These are phyloP conservation scores for Limenitis camilla DNA, from an alignment of 2,888 invertebrate species.

Conservation along the genomic window DNA sequence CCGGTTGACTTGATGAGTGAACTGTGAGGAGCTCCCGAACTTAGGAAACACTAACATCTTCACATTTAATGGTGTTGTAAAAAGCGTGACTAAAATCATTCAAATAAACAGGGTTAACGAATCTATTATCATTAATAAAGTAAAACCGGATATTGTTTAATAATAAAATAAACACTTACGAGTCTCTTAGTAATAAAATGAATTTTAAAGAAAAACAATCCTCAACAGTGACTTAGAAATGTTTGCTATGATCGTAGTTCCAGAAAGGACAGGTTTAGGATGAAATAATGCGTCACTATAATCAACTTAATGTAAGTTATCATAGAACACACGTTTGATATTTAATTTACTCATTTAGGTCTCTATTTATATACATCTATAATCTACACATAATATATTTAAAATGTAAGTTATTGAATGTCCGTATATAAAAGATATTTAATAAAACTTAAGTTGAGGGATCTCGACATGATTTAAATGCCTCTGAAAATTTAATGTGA, in stretches of 20 bases:
- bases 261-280: slow-evolving; percentile 22
- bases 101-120: slow-evolving; percentile 5
- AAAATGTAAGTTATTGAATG: too few species aligned
- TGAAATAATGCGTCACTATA: slow-evolving; percentile 20
- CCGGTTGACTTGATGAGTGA: slow-evolving; percentile 53
- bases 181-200: neutral
- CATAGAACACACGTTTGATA: slow-evolving; percentile 13
- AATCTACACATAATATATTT: too few species aligned
- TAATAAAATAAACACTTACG: neutral
- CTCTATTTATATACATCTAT: too few species aligned
- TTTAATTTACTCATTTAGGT: too few species aligned
- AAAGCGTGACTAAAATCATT: slow-evolving; percentile 11
- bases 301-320: slow-evolving; percentile 19
- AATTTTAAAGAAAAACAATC: slow-evolving; percentile 15
- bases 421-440: too few species aligned
- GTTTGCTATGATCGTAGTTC: slow-evolving; percentile 19
- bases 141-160: too few species aligned
- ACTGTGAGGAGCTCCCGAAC: neutral
- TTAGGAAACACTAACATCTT: neutral
- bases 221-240: slow-evolving; percentile 11
- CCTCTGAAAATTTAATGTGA: too few species aligned
- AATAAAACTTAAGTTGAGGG: too few species aligned
- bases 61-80: neutral
- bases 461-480: too few species aligned
- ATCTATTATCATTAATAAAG: neutral